Base-by-base conservation (phyloP, 2,113 vertebrate genomes). In the Plecturocebus donacophilus region DNA sequence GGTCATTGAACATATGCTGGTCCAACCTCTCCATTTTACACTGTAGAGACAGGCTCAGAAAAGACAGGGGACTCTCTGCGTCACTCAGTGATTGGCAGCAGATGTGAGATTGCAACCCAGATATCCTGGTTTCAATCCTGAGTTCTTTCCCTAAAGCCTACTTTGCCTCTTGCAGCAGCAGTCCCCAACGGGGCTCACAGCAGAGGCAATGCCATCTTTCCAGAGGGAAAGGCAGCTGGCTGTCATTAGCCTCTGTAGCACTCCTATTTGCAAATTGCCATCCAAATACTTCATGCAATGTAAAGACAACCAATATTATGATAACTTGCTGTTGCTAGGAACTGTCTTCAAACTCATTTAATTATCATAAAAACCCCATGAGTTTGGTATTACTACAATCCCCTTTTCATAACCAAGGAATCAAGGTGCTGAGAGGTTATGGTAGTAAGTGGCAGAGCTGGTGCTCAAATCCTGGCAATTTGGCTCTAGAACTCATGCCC, bases 291-390 rank as follows among this genome's bases (percentile, higher is more conserved):
- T 89, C 76, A 14, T 47, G 45, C 52, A 83, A 56, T 77, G 38
- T 70, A 85, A 96, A 17, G 25, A 56, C 45, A 82, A 49, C 54
- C 42, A 82, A 56, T 42, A 70, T 81, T 85, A 82, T 76, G 47
- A 89, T 42, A 81, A 61, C 38, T 80, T 70, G 13, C 35, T 80
- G 1, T 84, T 75, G 49, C 47, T 49, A 81, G 42, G 71, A 94
- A 75, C 16, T 94, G 10, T 82, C 77, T 73, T 80, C 30, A 75
- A 64, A 64, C 8, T n/a, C 84, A 86, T 64, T 77, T 94, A 94
- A 76, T 82, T 70, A 35, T 66, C 20, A 35, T 38, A 58, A 47
- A 90, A 58, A 42, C 4, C 14, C 9, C 27, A 11, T 13, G 17
- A 49, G 11, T 7, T 45, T 95, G 52, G 8, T 38, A 27, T 83